Evolutionary conservation across 2,113 vertebrate genomes (phyloP).

Genomic region (Sapajus apella): DNA sequence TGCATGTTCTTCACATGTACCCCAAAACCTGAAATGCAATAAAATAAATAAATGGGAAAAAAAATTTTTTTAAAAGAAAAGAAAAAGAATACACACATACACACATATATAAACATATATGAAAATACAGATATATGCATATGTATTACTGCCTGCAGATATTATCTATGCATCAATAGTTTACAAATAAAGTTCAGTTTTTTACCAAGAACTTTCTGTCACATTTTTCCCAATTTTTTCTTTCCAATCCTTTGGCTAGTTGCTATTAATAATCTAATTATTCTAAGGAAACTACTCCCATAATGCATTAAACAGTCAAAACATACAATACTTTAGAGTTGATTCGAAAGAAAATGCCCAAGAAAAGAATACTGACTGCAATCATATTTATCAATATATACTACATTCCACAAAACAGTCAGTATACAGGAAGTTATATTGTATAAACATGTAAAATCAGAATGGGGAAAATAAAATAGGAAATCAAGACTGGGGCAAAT

Average conservation of each 20-base stretch:
- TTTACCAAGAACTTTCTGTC: neutral
- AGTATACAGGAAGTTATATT: neutral
- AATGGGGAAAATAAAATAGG: neutral
- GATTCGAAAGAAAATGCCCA: conserved; percentile 42
- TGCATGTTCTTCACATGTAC: too few relatives aligned
- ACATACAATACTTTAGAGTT: neutral
- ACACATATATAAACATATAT: neutral
- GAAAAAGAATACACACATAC: neutral
- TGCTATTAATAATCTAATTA: neutral
- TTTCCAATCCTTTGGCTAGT: neutral
- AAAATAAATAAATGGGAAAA: too few relatives aligned
- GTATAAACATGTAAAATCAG: neutral
- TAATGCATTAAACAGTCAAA: neutral
- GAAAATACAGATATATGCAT: neutral
- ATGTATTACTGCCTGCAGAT: neutral
- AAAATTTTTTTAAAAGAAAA: too few relatives aligned
- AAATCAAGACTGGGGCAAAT: neutral
- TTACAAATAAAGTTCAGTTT: neutral
- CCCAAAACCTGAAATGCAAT: too few relatives aligned
- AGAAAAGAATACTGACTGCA: neutral
- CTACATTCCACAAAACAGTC: neutral
- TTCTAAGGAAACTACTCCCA: neutral
- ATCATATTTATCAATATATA: neutral
- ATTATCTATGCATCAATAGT: neutral
- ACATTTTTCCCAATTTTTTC: neutral